These are phyloP conservation scores for Meteorus cinctellus DNA, from an alignment of 2,888 invertebrate species.

Conservation along the genomic window DNA sequence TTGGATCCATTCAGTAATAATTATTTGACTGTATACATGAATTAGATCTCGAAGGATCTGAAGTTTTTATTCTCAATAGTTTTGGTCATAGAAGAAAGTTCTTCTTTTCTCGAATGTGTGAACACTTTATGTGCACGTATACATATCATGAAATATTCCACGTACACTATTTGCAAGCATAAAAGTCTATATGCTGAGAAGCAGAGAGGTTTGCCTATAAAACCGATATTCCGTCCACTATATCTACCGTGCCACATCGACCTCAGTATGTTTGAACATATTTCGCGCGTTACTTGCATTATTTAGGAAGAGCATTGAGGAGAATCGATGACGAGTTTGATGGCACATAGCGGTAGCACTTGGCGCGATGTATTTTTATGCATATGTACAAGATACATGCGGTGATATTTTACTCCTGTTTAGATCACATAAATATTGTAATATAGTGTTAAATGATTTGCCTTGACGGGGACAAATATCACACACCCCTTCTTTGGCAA, in stretches of 20 bases:
- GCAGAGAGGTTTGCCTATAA: neutral
- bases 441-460: neutral
- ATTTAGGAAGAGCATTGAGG: neutral
- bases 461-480: neutral
- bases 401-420: neutral
- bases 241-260: neutral
- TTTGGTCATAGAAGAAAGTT: neutral
- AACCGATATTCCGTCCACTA: neutral
- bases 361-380: neutral
- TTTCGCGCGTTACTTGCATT: neutral
- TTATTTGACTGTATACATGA: no score
- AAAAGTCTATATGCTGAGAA: neutral
- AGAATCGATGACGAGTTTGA: neutral
- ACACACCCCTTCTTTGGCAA: neutral
- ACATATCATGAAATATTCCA: neutral
- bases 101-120: neutral
- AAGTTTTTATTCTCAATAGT: neutral
- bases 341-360: neutral
- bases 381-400: neutral
- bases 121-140: neutral
- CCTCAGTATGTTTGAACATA: neutral
- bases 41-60: no score
- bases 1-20: no score
- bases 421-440: neutral
- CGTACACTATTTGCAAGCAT: neutral